Evolutionary conservation across 1,140 invertebrate genomes (phyloP).

Genomic region (Rhizoglyphus robini): DNA sequence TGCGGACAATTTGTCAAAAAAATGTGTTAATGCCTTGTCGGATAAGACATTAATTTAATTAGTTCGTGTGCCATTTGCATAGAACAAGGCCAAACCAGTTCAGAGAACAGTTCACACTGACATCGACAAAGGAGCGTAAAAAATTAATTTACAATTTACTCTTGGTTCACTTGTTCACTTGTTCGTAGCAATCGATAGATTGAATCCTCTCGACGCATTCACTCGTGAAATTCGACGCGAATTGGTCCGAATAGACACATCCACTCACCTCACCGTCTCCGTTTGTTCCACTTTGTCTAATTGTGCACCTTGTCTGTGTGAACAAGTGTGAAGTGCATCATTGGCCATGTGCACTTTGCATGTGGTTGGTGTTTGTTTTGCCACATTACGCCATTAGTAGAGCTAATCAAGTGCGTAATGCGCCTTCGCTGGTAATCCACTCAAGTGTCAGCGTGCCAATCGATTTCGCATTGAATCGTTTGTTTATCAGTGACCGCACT

Average conservation of each 20-base stretch:
- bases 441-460: not conserved
- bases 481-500: not conserved
- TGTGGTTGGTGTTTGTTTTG: not conserved
- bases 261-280: not conserved
- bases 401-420: slow-evolving; percentile 9
- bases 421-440: not conserved
- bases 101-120: not conserved
- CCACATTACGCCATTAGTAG: not conserved
- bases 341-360: not conserved
- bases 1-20: slow-evolving; percentile 1
- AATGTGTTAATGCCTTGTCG: slow-evolving; percentile 3
- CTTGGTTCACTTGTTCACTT: not conserved
- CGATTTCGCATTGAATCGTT: not conserved
- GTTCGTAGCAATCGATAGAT: not conserved
- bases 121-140: not conserved
- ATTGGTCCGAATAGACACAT: slow-evolving; percentile 7
- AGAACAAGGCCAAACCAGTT: not conserved
- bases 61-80: not conserved
- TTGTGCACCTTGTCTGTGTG: not conserved
- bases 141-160: not conserved
- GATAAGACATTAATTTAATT: slow-evolving; percentile 10
- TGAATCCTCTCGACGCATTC: not conserved
- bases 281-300: not conserved
- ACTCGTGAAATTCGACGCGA: slow-evolving; percentile 1
- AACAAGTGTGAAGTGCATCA: not conserved